phyloP scores from a whole-genome alignment of 2,797 vertebrate species.

The Kryptopterus vitreolus region DNA sequence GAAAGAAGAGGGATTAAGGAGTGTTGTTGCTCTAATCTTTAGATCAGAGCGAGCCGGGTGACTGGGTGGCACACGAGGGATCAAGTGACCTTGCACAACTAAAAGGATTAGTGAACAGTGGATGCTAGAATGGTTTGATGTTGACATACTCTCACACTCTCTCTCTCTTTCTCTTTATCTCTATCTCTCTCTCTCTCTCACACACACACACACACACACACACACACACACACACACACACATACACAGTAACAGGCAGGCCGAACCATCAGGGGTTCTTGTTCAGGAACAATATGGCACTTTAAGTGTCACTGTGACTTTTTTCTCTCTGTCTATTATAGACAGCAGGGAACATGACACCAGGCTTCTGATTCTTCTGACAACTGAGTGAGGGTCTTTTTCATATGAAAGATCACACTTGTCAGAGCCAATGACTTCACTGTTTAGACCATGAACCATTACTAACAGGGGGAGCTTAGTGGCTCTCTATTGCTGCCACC shows the following conservation, averaged over 20 bases:
- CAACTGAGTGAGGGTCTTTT: neutral
- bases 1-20: constrained; percentile 43
- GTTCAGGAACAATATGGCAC: constrained; percentile 21
- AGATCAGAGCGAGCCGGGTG: constrained; percentile 34
- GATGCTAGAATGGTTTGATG: constrained; percentile 40
- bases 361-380: neutral
- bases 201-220: neutral
- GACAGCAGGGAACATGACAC: constrained; percentile 16
- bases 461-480: neutral
- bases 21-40: constrained; percentile 41
- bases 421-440: neutral
- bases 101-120: constrained; percentile 48
- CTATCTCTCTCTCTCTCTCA: neutral
- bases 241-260: constrained; percentile 3
- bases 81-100: constrained; percentile 47
- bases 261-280: constrained; percentile 21
- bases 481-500: neutral
- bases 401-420: neutral
- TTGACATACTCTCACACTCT: constrained; percentile 18
- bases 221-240: neutral
- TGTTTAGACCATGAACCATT: neutral
- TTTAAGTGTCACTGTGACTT: constrained; percentile 17
- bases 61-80: constrained; percentile 26
- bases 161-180: neutral
- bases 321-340: constrained; percentile 28